Evolutionary conservation across 2,797 vertebrate genomes (phyloP).

Genomic region (Corythornis leucogaster): DNA sequence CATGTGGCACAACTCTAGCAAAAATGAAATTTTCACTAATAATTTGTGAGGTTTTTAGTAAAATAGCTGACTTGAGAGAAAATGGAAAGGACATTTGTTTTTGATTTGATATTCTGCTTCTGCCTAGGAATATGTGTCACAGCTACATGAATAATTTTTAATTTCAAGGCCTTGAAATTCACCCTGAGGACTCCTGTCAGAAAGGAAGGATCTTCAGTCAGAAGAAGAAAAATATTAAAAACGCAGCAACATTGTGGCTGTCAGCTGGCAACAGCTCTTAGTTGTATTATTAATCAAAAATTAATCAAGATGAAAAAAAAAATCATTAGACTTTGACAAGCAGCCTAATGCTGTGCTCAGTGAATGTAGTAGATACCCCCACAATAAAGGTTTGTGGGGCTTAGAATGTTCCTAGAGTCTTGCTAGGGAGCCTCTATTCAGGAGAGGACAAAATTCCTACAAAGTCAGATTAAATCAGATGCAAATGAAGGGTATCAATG

Average conservation of each 20-base stretch:
- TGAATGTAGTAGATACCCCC: background rate
- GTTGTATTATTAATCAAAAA: background rate
- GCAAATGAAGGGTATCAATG: background rate
- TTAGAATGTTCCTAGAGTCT: background rate
- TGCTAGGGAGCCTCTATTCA: background rate
- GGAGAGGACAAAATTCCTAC: background rate
- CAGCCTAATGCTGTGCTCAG: background rate
- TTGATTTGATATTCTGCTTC: constrained; percentile 38
- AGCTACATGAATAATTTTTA: background rate
- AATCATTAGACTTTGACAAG: background rate
- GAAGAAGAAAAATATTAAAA: background rate
- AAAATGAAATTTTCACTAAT: background rate
- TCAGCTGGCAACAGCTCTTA: background rate
- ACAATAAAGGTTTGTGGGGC: background rate
- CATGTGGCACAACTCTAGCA: background rate
- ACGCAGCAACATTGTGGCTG: background rate
- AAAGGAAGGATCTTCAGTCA: background rate
- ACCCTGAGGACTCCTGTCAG: background rate
- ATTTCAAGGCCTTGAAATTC: background rate
- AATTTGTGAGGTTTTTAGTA: background rate
- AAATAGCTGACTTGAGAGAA: constrained; percentile 15
- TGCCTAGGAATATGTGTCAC: background rate
- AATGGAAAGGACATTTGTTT: background rate
- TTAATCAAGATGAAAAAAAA: background rate
- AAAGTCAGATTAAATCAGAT: background rate